These are phyloP conservation scores for Amphiura filiformis DNA, from an alignment of 35 echinoderm and acorn worm species.

Conservation along the genomic window DNA sequence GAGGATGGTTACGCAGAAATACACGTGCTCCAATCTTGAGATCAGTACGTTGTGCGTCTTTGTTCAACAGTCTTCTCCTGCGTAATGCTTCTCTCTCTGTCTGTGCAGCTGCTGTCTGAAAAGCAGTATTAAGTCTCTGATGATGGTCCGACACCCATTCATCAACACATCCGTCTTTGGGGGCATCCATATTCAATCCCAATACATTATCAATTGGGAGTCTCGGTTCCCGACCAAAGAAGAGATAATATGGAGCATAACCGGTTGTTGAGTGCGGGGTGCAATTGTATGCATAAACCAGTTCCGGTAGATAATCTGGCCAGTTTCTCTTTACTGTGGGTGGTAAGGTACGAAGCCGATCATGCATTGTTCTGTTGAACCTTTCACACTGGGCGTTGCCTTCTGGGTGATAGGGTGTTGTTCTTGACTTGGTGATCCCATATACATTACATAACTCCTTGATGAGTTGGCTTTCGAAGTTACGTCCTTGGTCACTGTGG, in stretches of 20 bases:
- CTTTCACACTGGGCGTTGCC: constrained; percentile 60
- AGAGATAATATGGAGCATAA: constrained; percentile 66
- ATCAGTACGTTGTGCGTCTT: constrained; percentile 20
- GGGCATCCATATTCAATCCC: constrained; percentile 13
- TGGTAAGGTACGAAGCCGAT: constrained; percentile 43
- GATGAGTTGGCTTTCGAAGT: constrained; percentile 55
- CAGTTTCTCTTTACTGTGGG: constrained; percentile 52
- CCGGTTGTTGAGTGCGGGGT: constrained; percentile 68
- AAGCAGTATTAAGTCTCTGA: constrained; percentile 36
- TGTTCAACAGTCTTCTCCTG: constrained; percentile 20
- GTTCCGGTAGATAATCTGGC: constrained; percentile 55
- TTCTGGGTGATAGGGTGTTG: constrained; percentile 62
- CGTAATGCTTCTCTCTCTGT: constrained; percentile 58
- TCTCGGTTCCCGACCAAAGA: constrained; percentile 70
- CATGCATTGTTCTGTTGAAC: constrained; percentile 67
- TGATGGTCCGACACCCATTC: constrained; percentile 50
- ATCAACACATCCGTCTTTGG: not conserved
- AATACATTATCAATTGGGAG: constrained; percentile 63
- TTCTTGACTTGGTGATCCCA: constrained; percentile 53
- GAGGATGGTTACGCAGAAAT: constrained; percentile 10
- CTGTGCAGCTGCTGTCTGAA: constrained; percentile 30
- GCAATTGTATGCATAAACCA: constrained; percentile 66
- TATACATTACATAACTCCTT: constrained; percentile 57
- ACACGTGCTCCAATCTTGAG: constrained; percentile 57
- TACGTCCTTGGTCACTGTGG: constrained; percentile 37